Evolutionary conservation across 2,888 invertebrate species (phyloP), one percentile per base, ranked within the genome.

Genomic region (Xestia rhomboidea): DNA sequence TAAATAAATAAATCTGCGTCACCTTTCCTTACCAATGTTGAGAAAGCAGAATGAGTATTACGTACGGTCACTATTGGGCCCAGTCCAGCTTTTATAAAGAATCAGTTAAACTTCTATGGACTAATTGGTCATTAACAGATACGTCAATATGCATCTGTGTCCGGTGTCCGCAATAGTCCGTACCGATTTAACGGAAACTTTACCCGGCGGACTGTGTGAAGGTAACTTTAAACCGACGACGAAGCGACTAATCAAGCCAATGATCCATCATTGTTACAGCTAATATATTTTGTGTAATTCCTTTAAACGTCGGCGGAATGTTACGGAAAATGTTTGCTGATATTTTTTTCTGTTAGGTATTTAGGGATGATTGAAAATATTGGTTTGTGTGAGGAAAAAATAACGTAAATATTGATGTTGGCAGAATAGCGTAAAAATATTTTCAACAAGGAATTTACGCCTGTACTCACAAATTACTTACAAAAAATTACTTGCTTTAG

Each of bases 181-280:
- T 57, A 27, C 15, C 30, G 18, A 6, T 6, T 60, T 60, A 3
- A 0, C 4, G 1, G 7, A 30, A 30, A 1, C 21, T 15, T 13
- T 34, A 30, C 21, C 41, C 46, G 8, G 21, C 13, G 7, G 30
- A 30, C 15, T 21, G 27, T 82, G 41, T 84, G 63, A 41, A 75
- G 24, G 41, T 21, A 44, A 30, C 68, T 72, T 84, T 64, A 84
- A 15, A 41, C 13, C 18, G 60, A 69, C 54, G 66, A 70, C 49
- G 41, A 73, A 64, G 27, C 15, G 68, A 71, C 75, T 80, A 86
- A 87, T 87, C 79, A 78, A 46, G 70, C 60, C 11, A 68, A 63
- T 66, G 76, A 77, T 82, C 78, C 73, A 72, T 84, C 84, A 84
- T 72, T 81, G 76, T 78, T 80, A 75, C 66, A 72, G 49, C 70